Conservation (phyloP, 1,140 invertebrate species). For the Camponotus pennsylvanicus region DNA sequence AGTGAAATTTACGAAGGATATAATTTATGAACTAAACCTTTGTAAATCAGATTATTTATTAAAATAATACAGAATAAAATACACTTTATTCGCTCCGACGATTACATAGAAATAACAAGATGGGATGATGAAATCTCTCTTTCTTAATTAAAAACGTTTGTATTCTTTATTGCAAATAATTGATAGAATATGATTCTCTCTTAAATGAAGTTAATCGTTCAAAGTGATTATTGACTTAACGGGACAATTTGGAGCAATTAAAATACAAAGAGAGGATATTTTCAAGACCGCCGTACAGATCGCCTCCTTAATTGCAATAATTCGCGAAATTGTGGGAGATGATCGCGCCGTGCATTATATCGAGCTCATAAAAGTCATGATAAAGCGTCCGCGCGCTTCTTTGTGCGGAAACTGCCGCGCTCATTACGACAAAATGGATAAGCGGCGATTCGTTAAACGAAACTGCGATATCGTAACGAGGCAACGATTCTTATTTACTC, state of each 20-base stretch:
- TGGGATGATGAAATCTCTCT: background rate
- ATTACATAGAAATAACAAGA: background rate
- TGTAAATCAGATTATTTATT: background rate
- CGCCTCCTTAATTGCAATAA: constrained; percentile 33
- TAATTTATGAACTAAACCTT: background rate
- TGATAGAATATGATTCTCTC: background rate
- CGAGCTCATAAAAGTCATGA: constrained; percentile 50
- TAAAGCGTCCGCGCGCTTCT: background rate
- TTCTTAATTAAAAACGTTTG: background rate
- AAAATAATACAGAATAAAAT: background rate
- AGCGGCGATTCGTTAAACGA: constrained; percentile 59
- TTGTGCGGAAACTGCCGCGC: constrained; percentile 24
- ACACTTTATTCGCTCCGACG: background rate
- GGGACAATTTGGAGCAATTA: constrained; percentile 23
- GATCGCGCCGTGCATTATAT: constrained; percentile 25
- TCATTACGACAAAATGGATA: constrained; percentile 46
- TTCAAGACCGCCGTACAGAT: constrained; percentile 3
- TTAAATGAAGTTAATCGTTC: background rate
- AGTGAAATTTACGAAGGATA: background rate
- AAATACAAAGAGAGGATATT: background rate
- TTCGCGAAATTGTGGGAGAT: constrained; percentile 18
- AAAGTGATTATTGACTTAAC: constrained; percentile 28
- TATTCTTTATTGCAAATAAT: background rate
- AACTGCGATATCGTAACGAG: constrained; percentile 56
- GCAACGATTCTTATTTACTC: constrained; percentile 60